Conservation (phyloP, 2,113 vertebrate species). For the Crypturellus undulatus region DNA sequence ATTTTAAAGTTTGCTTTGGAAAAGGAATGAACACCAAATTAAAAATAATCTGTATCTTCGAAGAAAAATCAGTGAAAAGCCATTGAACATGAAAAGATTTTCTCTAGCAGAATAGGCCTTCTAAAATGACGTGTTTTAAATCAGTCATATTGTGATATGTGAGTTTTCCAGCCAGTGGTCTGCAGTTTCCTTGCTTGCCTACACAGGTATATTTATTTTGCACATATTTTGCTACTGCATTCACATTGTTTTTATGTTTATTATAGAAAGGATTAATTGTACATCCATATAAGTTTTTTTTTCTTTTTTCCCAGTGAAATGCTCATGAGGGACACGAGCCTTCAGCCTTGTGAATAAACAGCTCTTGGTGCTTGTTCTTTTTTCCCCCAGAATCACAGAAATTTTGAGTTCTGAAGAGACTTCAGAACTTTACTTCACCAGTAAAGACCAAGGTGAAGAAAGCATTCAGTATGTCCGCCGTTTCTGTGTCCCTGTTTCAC, state of each 20-base stretch:
- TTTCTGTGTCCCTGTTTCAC: too few species aligned
- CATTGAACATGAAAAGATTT: not conserved
- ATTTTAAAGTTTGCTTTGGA: slow-evolving; percentile 36
- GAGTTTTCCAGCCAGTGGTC: not conserved
- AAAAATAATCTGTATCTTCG: not conserved
- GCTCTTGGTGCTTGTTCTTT: not conserved
- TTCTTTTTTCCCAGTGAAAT: not conserved
- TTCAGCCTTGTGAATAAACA: not conserved
- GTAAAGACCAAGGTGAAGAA: too few species aligned
- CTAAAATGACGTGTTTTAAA: not conserved
- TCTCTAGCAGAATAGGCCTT: not conserved
- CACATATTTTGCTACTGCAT: not conserved
- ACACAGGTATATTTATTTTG: not conserved
- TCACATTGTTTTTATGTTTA: not conserved
- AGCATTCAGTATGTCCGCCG: too few species aligned
- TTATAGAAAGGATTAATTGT: not conserved
- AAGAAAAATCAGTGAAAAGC: not conserved
- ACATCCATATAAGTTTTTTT: not conserved
- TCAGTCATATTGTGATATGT: not conserved
- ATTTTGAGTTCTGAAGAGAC: too few species aligned
- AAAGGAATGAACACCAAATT: slow-evolving; percentile 26
- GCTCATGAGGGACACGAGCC: not conserved
- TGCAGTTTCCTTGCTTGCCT: not conserved
- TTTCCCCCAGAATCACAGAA: too few species aligned
- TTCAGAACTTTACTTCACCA: too few species aligned